Conservation (phyloP, 1,140 invertebrate species). For the Teleopsis dalmanni region DNA sequence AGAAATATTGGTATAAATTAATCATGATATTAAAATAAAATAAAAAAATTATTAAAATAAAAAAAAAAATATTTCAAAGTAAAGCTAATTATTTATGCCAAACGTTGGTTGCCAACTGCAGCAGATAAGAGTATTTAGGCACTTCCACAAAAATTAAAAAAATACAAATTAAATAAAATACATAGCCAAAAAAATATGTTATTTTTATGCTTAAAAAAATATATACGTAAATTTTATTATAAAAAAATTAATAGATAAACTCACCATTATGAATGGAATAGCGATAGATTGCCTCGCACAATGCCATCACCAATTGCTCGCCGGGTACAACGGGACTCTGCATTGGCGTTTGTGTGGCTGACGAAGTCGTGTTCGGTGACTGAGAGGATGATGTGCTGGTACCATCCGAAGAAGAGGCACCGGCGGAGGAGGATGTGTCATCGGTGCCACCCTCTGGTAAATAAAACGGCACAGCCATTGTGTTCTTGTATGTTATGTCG, state of each 20-base stretch:
- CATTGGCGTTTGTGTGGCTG: conserved; percentile 43
- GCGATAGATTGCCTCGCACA: conserved; percentile 32
- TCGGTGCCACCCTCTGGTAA: conserved; percentile 37
- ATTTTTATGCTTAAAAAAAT: too few relatives aligned
- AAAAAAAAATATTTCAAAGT: neutral
- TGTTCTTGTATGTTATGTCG: conserved; percentile 8
- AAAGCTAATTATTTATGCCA: conserved; percentile 2
- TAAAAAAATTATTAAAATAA: neutral
- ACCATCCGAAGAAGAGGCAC: conserved; percentile 23
- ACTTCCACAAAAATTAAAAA: too few relatives aligned
- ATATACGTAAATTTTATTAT: too few relatives aligned
- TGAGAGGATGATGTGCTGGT: conserved; percentile 23
- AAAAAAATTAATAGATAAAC: neutral
- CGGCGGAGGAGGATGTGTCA: conserved; percentile 33
- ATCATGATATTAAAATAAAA: neutral
- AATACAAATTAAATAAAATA: too few relatives aligned
- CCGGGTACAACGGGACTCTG: conserved; percentile 33
- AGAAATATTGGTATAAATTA: neutral
- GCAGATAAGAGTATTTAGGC: too few relatives aligned
- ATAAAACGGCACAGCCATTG: conserved; percentile 43
- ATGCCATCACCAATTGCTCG: conserved; percentile 35
- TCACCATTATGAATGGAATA: conserved; percentile 11
- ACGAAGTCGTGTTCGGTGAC: conserved; percentile 39
- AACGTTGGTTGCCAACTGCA: too few relatives aligned
- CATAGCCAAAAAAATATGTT: too few relatives aligned